These are phyloP conservation scores for Spodoptera littoralis DNA, from an alignment of 2,888 invertebrate genomes.

Conservation along the genomic window DNA sequence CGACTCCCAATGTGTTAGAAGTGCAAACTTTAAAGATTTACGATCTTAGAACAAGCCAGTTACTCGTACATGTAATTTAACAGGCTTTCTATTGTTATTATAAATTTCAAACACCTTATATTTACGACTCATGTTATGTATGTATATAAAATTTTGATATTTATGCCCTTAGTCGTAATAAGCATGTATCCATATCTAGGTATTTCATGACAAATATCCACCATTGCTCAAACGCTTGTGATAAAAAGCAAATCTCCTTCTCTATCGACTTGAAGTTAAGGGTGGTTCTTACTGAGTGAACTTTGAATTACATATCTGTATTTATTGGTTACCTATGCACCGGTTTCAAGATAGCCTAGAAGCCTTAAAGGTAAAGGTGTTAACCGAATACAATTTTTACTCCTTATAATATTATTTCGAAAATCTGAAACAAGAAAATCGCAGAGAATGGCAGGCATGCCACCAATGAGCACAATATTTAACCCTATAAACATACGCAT, in stretches of 20 bases:
- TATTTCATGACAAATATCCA: conserved; percentile 57
- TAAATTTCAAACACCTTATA: conserved; percentile 48
- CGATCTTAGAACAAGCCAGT: conserved; percentile 34
- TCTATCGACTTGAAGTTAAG: conserved; percentile 39
- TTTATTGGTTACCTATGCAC: too few relatives aligned
- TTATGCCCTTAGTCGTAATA: conserved; percentile 50
- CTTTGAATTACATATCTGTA: too few relatives aligned
- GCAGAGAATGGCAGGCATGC: too few relatives aligned
- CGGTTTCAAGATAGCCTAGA: too few relatives aligned
- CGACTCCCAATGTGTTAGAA: conserved; percentile 38
- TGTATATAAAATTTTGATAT: conserved; percentile 47
- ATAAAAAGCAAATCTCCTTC: conserved; percentile 54
- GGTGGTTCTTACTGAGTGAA: conserved; percentile 31
- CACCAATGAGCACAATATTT: too few relatives aligned
- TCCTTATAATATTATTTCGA: too few relatives aligned
- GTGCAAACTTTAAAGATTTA: conserved; percentile 53
- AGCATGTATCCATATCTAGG: conserved; percentile 50
- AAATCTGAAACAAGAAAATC: too few relatives aligned
- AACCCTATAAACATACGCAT: too few relatives aligned
- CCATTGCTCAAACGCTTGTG: conserved; percentile 59
- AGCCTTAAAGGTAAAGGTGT: too few relatives aligned
- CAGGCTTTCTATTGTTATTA: conserved; percentile 50
- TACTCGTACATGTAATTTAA: conserved; percentile 45
- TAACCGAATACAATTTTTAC: too few relatives aligned
- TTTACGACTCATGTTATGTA: conserved; percentile 37